Percentiles rank a stretch among this genome's conserved stretches.
These are phyloP conservation scores for Danaus chrysippus DNA, from an alignment of 2,888 invertebrate species.

Conservation along the genomic window DNA sequence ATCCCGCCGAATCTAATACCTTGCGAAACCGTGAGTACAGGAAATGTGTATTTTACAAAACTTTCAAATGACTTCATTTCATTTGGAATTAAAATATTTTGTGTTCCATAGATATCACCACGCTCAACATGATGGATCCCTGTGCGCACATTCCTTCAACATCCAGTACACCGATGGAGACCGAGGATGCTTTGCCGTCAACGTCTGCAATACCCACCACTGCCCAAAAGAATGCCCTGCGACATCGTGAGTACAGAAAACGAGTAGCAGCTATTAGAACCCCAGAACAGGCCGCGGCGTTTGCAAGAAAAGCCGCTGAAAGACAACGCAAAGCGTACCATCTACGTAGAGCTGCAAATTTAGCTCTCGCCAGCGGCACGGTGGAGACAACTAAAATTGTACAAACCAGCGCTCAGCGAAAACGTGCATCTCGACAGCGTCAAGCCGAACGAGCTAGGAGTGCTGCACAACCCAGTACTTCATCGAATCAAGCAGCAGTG, in stretches of 20 bases:
- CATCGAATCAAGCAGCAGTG: slow-evolving; percentile 30
- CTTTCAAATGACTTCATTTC: too few species aligned
- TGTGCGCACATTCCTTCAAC: slow-evolving; percentile 20
- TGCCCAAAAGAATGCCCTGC: slow-evolving; percentile 33
- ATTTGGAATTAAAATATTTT: too few species aligned
- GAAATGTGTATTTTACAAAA: slow-evolving; percentile 40
- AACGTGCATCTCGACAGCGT: slow-evolving; percentile 18
- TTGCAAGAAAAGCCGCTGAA: slow-evolving; percentile 34
- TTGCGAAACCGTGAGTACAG: slow-evolving; percentile 42
- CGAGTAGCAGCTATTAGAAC: slow-evolving; percentile 41
- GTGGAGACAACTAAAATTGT: slow-evolving; percentile 30
- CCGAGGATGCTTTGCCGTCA: slow-evolving; percentile 24
- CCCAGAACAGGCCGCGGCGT: slow-evolving; percentile 36
- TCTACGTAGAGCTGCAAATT: slow-evolving; percentile 40
- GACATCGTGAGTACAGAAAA: slow-evolving; percentile 43
- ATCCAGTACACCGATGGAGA: slow-evolving; percentile 15
- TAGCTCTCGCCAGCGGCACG: slow-evolving; percentile 32
- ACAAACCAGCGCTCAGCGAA: slow-evolving; percentile 31
- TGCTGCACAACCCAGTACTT: slow-evolving; percentile 30
- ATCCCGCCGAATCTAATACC: slow-evolving; percentile 31
- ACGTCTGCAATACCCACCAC: slow-evolving; percentile 26
- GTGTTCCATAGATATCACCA: too few species aligned
- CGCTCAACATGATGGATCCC: too few species aligned
- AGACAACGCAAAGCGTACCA: slow-evolving; percentile 38
- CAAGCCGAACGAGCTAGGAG: slow-evolving; percentile 18